Base-by-base conservation (phyloP, 2,113 vertebrate species). In the Ammodytes marinus region DNA sequence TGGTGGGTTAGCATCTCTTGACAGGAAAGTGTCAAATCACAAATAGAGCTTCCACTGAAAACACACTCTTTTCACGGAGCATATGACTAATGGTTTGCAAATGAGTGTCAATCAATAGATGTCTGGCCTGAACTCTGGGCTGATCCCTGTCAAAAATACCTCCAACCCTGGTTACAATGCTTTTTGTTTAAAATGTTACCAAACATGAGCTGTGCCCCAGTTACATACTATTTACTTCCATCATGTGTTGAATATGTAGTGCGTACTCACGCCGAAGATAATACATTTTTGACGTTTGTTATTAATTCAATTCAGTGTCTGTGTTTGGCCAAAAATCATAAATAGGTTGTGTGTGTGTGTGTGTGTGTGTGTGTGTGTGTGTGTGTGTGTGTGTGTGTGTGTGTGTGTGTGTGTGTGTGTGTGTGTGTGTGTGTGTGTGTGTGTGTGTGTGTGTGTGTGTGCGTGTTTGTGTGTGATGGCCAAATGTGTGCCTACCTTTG, bases 311-410 rank as follows among this genome's bases (percentile, higher is more conserved):
- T 27, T 27, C 27, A 27, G 60, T 57, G 94, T 94, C 58, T 49
- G 64, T 60, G 67, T 82, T 67, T 65, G 57, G 27, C 27, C 27
- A 27, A 27, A 27, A 27, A 27, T 27, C 27, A 27, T 27, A 27
- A 27, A 27, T 27, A 2, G 27, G 27, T 27, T 93, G 82, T 53
- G 27, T 50, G 75, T 35, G 47, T 8, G 57, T 39, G 58, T 39
- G 43, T 63, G 74, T 66, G 72, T 64, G 70, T 43, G 77, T 69
- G 53, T 94, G 75, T 64, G 77, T 15, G 42, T 93, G 92, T 85
- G 79, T 67, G 94, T 94, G 42, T 9, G 53, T 11, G 71, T 57
- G 12, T 52, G 72, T 64, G 79, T 55, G 77, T 10, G 74, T 80
- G 52, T 94, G 79, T 65, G 50, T 47, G 70, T 61, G 66, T 63